phyloP scores from a whole-genome alignment of 2,113 vertebrate species.

The Gnathonemus longibarbis region DNA sequence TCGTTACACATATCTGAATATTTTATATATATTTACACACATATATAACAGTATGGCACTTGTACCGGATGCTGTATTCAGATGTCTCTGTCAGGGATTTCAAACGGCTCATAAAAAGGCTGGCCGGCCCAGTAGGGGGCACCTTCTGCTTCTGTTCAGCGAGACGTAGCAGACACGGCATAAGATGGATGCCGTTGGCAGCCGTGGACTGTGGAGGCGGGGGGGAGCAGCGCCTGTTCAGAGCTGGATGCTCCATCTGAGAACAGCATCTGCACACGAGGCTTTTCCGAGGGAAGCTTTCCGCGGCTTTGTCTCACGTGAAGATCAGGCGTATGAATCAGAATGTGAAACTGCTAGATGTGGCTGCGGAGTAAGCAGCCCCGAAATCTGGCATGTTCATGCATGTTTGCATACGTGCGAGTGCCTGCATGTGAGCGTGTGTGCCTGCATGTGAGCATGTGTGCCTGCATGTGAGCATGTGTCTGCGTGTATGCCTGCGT shows the following conservation, averaged over 20 bases:
- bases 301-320: slow-evolving; percentile 32
- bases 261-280: not conserved
- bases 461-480: not conserved
- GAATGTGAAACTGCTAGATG: not conserved
- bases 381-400: not conserved
- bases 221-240: not conserved
- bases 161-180: not conserved
- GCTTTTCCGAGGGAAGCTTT: slow-evolving; percentile 25
- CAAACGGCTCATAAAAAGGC: not conserved
- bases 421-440: not conserved
- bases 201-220: not conserved
- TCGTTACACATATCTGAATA: not conserved
- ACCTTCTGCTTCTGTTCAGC: not conserved
- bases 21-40: not conserved
- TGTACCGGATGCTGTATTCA: not conserved
- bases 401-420: not conserved
- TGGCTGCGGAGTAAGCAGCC: not conserved
- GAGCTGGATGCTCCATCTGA: not conserved
- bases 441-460: too few species aligned
- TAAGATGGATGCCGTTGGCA: slow-evolving; percentile 2
- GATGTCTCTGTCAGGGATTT: not conserved
- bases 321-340: slow-evolving; percentile 23
- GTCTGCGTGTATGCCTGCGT: too few species aligned
- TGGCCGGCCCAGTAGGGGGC: not conserved
- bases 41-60: not conserved